Percentiles rank a stretch among this genome's conserved stretches.
phyloP scores from a whole-genome alignment of 2,797 vertebrate species.

The Cuculus canorus region DNA sequence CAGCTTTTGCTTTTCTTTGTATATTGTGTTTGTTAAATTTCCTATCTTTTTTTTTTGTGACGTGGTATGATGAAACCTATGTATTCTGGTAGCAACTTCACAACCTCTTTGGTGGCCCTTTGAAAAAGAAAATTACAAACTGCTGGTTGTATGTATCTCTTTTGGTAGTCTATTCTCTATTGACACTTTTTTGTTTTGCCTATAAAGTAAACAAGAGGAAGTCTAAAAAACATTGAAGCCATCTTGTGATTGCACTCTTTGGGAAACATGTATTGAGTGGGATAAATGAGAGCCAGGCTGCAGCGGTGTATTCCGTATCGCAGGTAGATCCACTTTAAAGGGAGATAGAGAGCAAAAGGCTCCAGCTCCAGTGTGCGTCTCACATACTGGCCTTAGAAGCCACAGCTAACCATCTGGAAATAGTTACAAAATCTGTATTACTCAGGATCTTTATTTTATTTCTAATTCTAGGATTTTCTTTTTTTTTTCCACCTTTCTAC shows the following conservation, averaged over 20 bases:
- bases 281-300: not conserved
- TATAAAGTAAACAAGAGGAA: not conserved
- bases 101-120: not conserved
- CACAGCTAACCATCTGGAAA: conserved; percentile 59
- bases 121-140: not conserved
- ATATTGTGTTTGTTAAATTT: not conserved
- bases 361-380: not conserved
- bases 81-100: not conserved
- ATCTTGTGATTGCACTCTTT: not conserved
- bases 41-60: not conserved
- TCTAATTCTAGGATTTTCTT: conserved; percentile 44
- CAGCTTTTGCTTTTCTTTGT: not conserved
- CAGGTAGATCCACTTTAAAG: not conserved
- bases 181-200: not conserved
- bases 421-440: conserved; percentile 35
- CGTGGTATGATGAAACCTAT: not conserved
- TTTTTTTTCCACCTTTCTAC: conserved; percentile 63
- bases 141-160: not conserved
- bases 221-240: not conserved
- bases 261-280: not conserved
- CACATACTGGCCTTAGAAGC: not conserved
- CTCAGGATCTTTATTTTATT: conserved; percentile 41
- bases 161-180: not conserved
- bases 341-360: not conserved
- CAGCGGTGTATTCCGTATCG: not conserved